These are phyloP conservation scores for Colletes gigas DNA, from an alignment of 1,140 invertebrate genomes.

Conservation along the genomic window DNA sequence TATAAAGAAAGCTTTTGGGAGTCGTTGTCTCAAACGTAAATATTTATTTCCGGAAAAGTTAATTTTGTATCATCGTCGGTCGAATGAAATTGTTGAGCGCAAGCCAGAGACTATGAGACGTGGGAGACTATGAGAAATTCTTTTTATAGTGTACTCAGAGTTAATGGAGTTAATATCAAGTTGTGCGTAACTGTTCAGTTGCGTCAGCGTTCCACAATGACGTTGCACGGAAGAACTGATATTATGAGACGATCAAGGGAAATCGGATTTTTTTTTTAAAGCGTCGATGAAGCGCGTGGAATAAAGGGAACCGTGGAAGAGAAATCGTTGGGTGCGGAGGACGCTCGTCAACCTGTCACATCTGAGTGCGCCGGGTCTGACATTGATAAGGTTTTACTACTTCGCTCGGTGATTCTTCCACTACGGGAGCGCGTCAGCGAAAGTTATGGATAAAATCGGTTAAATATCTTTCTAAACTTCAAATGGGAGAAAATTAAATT, in stretches of 20 bases:
- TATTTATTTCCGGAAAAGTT: too few relatives aligned
- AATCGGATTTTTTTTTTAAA: neutral
- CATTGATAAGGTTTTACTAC: neutral
- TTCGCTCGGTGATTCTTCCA: neutral
- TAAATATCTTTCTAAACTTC: too few relatives aligned
- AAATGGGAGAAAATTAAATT: too few relatives aligned
- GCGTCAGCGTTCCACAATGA: neutral
- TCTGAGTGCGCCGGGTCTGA: neutral
- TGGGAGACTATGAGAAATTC: too few relatives aligned
- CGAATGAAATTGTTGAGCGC: too few relatives aligned
- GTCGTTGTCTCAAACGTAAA: too few relatives aligned
- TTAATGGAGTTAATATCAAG: neutral
- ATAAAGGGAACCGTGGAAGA: neutral
- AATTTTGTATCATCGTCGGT: too few relatives aligned
- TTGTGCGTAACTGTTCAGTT: neutral
- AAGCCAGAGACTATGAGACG: too few relatives aligned
- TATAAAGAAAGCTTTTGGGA: too few relatives aligned
- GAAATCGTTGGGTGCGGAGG: neutral
- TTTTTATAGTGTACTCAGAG: neutral
- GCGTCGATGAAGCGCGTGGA: neutral
- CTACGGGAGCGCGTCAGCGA: too few relatives aligned
- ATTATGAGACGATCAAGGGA: neutral
- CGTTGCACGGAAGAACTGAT: neutral
- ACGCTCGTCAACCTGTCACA: neutral
- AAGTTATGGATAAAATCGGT: too few relatives aligned